These are phyloP conservation scores for Pimpla rufipes DNA, from an alignment of 2,888 invertebrate genomes.

Conservation along the genomic window DNA sequence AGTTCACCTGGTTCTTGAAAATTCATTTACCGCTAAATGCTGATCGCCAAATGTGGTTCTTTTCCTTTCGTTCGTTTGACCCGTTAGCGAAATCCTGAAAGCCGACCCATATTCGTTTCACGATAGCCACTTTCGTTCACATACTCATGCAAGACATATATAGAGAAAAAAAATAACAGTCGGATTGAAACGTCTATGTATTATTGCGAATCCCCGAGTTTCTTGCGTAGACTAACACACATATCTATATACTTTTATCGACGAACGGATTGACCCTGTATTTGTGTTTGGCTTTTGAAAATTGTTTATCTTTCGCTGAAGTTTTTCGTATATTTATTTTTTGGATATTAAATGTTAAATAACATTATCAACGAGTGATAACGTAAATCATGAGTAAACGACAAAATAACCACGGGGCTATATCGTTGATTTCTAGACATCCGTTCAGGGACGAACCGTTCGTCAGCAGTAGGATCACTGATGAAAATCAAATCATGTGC, in stretches of 20 bases:
- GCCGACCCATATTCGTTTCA: slow-evolving; percentile 34
- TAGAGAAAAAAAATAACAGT: neutral
- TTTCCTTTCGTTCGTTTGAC: slow-evolving; percentile 34
- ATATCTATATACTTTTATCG: neutral
- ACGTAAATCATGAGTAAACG: neutral
- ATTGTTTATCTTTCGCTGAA: neutral
- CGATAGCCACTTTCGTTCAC: slow-evolving; percentile 36
- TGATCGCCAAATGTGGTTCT: slow-evolving; percentile 12
- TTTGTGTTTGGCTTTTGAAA: no score
- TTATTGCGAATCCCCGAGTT: slow-evolving; percentile 24
- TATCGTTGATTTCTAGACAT: neutral
- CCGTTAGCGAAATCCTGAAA: slow-evolving; percentile 38
- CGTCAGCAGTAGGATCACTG: neutral
- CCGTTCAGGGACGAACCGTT: slow-evolving; percentile 2
- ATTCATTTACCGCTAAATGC: slow-evolving; percentile 23
- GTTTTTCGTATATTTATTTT: neutral
- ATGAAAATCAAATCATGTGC: neutral
- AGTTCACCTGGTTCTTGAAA: slow-evolving; percentile 17
- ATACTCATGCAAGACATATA: slow-evolving; percentile 50
- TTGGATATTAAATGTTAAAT: neutral
- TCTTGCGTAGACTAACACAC: slow-evolving; percentile 36
- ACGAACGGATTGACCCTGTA: slow-evolving; percentile 4
- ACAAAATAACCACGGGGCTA: neutral
- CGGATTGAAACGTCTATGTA: slow-evolving; percentile 25
- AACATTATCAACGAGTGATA: neutral